Base-by-base conservation (phyloP, 2,113 vertebrate genomes). In the Urocynchramus pylzowi region DNA sequence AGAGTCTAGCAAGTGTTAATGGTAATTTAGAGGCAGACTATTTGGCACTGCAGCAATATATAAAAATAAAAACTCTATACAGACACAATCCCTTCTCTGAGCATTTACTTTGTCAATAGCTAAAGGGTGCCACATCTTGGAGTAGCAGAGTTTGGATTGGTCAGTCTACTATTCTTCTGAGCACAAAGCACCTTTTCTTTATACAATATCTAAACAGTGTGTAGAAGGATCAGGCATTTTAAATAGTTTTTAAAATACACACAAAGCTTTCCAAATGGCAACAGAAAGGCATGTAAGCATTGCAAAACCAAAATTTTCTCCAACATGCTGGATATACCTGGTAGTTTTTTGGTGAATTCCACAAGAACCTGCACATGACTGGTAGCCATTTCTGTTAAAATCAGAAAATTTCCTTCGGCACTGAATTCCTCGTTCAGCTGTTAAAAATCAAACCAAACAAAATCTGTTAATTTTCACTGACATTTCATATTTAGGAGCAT, bases 291-390 rank as follows among this genome's bases (percentile, higher is more conserved):
- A 47, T 1, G 6, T 54, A 63, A 73, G 8, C 1, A 4, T 59
- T 49, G 35, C 28, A 59, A 16, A 23, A 75, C 33, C 24, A 93
- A 75, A 39, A 31, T 65, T 31, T 81, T 16, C 11, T 35, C 63
- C 26, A 52, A 39, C 7, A 61, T 2, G 18, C 10, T 77, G 42
- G 49, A 79, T 68, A 67, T 98, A 99, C 98, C 99, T 99, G 99
- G 99, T 82, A 99, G 98, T 79, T 98, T 99, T 98, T 99, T 99
- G 27, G 99, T 99, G 97, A 99, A 99, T 97, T 99, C 99, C 89
- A 99, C 99, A 57, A 99, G 98, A 79, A 99, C 98, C 91, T 99
- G 99, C 64, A 99, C 99, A 35, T 99, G 99, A 97, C 97, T 99
- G 31, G 99, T 99, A 80, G 99, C 99, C 98, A 99, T 99, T 97